Evolutionary conservation across 2,113 vertebrate genomes (phyloP), one percentile per base, ranked within the genome.

Genomic region (Saccopteryx leptura): DNA sequence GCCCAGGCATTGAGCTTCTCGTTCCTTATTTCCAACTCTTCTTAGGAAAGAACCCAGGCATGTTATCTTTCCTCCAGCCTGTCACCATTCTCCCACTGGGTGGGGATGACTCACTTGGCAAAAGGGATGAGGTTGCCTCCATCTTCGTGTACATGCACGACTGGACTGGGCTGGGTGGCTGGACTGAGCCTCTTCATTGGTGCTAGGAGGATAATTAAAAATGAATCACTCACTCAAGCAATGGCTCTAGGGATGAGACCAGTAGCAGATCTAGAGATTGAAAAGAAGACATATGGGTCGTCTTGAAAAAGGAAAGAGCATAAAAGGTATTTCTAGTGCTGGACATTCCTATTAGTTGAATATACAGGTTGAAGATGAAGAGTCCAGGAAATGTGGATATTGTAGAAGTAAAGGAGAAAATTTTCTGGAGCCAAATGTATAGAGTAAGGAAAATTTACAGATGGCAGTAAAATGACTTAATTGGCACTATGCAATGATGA

Each of bases 101-200:
- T 71, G 75, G 58, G 66, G 80, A 82, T 13, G 60, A 97, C 97
- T 97, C 93, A 98, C 97, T 96, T 98, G 82, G 96, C 97, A 96
- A 97, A 98, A 19, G 97, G 97, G 50, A 97, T 95, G 85, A 95
- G 33, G 66, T 60, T 94, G 65, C 92, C 71, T 92, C 66, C 95
- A 78, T 97, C 75, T 76, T 97, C 93, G 46, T 85, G 83, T 52
- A 72, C 61, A 69, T 96, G 94, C 80, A 91, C 92, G 75, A 87
- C 93, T 81, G 83, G 75, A 90, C 69, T 50, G 65, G 72, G 72
- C 58, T 96, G 87, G n/a, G 79, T 75, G 90, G 52, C 56, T 81
- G 71, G 76, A 88, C 18, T 39, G 23, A 82, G 58, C 90, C 39
- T 94, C 39, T 46, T 91, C 23, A 69, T 80, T 75, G 75, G 65